phyloP scores from a whole-genome alignment of 2,113 vertebrate species.

The Ailuropoda melanoleuca region DNA sequence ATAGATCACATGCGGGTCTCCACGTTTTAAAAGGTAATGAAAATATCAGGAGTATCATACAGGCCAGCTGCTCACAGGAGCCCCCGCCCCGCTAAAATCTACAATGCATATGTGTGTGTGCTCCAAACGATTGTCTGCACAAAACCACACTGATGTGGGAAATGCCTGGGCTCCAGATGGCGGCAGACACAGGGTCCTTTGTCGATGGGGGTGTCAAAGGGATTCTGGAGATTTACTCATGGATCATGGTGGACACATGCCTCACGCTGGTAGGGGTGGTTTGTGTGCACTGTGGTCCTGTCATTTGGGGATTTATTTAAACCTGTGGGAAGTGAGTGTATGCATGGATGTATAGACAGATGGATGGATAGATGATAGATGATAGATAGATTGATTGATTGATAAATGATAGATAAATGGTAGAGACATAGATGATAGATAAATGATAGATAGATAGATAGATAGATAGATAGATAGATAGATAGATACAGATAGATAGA shows the following conservation, averaged over 20 bases:
- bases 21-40: not conserved
- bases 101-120: not conserved
- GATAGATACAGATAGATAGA: too few relatives aligned
- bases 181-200: not conserved
- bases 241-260: rapidly evolving
- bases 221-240: rapidly evolving
- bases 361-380: not conserved
- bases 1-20: rapidly evolving
- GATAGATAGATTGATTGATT: too few relatives aligned
- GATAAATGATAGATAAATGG: not conserved
- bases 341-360: not conserved
- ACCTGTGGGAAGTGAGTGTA: not conserved
- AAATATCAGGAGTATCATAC: not conserved
- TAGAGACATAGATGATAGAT: not conserved
- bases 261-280: rapidly evolving
- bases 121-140: rapidly evolving
- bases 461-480: too few relatives aligned
- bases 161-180: rapidly evolving
- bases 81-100: rapidly evolving
- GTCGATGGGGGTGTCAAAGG: rapidly evolving
- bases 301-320: not conserved
- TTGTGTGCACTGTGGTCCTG: rapidly evolving
- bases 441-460: too few relatives aligned
- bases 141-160: not conserved
- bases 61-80: rapidly evolving